Conservation (phyloP, 2,888 invertebrate genomes). For the Balanococcus diminutus region DNA sequence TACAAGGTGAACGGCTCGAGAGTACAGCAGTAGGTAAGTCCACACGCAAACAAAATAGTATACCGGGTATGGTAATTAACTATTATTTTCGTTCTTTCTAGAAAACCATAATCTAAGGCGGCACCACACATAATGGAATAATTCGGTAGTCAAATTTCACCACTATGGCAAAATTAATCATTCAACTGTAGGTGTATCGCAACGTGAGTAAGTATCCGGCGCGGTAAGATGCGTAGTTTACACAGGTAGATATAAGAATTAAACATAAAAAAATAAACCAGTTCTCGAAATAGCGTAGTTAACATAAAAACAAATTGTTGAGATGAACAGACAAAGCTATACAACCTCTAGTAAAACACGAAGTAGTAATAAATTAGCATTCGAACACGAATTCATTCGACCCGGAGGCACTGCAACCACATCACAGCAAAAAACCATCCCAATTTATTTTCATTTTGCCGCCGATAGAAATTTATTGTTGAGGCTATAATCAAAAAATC, state of each 20-base stretch:
- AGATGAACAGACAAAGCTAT: constrained; percentile 1
- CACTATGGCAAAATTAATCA: neutral
- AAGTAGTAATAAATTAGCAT: neutral
- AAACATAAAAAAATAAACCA: constrained; percentile 21
- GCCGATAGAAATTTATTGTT: neutral
- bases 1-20: neutral
- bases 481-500: neutral
- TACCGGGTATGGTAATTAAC: neutral
- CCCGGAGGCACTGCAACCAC: neutral
- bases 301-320: neutral
- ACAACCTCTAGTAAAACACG: neutral
- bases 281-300: constrained; percentile 10
- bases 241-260: neutral
- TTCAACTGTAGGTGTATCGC: neutral
- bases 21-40: neutral
- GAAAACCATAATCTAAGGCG: neutral
- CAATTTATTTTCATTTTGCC: neutral
- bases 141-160: neutral
- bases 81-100: neutral
- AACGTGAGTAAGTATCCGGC: too few relatives aligned
- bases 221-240: neutral
- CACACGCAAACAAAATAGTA: neutral
- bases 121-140: neutral
- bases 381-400: neutral
- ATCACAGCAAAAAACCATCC: neutral